Conservation (phyloP, 2,888 invertebrate species). For the Lasius platythorax region DNA sequence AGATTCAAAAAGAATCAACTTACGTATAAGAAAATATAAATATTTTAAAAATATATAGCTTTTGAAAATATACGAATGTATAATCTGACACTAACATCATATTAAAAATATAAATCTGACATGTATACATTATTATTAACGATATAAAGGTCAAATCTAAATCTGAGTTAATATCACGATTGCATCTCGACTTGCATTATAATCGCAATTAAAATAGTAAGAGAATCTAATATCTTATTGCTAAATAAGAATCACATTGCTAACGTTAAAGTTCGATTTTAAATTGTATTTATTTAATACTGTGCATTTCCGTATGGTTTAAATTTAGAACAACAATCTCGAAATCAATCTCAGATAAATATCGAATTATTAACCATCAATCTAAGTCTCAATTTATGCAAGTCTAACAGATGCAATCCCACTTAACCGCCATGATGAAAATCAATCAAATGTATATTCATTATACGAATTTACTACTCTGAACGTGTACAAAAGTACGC, state of each 20-base stretch:
- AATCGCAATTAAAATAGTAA: background rate
- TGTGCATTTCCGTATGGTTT: background rate
- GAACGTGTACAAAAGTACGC: background rate
- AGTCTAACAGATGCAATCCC: background rate
- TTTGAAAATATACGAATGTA: background rate
- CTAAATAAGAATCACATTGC: background rate
- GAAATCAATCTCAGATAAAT: background rate
- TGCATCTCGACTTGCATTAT: background rate
- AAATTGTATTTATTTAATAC: background rate
- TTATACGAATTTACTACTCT: background rate
- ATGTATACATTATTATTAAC: background rate
- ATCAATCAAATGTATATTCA: background rate
- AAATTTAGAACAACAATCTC: background rate
- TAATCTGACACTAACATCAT: background rate
- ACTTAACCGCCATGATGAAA: background rate
- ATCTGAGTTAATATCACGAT: background rate
- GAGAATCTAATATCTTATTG: too few species aligned
- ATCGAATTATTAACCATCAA: background rate
- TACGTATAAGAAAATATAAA: background rate
- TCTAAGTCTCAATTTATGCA: background rate
- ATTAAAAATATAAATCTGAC: background rate
- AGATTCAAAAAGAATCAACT: background rate
- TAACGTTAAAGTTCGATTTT: background rate
- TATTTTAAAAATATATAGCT: background rate
- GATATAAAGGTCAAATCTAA: background rate